Evolutionary conservation across 2,797 vertebrate species (phyloP).

Genomic region (Cuculus canorus): DNA sequence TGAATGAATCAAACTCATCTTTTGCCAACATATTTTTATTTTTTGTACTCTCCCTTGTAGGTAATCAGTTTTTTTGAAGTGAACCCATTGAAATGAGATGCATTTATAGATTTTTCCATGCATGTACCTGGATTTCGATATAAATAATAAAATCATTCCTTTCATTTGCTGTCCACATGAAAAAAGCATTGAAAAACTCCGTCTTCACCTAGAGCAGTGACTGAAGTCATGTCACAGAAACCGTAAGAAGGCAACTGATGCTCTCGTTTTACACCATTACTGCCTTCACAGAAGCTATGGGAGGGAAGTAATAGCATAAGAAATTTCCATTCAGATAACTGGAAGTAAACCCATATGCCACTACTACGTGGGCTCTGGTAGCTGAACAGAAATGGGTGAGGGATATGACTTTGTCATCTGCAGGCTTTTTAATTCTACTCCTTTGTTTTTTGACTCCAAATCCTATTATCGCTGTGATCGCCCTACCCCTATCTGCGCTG

Average conservation of each 20-base stretch:
- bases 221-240: background rate
- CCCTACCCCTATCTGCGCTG: background rate
- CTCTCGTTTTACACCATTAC: background rate
- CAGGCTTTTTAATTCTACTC: background rate
- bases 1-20: background rate
- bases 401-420: background rate
- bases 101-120: background rate
- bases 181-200: background rate
- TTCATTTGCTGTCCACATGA: background rate
- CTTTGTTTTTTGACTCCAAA: background rate
- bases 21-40: background rate
- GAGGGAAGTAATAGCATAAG: background rate
- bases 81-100: background rate
- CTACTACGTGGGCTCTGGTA: background rate
- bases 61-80: background rate
- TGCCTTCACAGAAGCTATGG: background rate
- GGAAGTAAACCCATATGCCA: fast-evolving
- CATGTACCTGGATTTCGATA: background rate
- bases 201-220: background rate
- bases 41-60: background rate
- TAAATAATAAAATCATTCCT: background rate
- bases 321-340: background rate
- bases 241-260: background rate
- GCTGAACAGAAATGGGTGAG: background rate
- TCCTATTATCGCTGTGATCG: background rate